Conservation (phyloP, 2,797 vertebrate species). For the Clarias pachynema region DNA sequence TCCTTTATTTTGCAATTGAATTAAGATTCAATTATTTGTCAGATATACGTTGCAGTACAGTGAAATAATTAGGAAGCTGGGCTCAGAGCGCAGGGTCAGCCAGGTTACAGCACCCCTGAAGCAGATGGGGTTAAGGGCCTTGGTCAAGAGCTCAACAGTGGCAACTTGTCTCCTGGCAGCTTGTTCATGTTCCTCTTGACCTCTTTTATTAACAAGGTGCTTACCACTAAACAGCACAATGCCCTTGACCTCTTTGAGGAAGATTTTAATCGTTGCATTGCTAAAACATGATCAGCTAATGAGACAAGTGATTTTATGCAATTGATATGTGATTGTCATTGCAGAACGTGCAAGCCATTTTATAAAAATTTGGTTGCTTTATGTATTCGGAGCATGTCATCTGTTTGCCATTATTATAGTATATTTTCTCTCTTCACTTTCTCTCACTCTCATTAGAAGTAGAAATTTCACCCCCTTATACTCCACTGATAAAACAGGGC, state of each 20-base stretch:
- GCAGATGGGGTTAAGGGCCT: too few relatives aligned
- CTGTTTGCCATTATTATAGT: neutral
- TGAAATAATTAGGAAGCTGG: too few relatives aligned
- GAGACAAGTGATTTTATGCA: neutral
- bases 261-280: neutral
- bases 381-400: neutral
- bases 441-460: slow-evolving; percentile 54
- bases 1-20: too few relatives aligned
- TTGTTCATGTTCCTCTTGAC: neutral
- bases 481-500: neutral
- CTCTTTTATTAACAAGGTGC: neutral
- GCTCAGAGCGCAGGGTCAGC: too few relatives aligned
- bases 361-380: neutral
- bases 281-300: neutral
- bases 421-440: neutral
- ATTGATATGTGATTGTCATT: neutral
- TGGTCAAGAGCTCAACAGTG: too few relatives aligned
- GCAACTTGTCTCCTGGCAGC: neutral
- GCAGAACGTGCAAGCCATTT: neutral
- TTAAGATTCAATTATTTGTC: too few relatives aligned
- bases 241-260: neutral
- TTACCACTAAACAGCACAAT: neutral
- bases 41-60: too few relatives aligned
- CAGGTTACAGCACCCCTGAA: too few relatives aligned
- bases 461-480: neutral